These are phyloP conservation scores for Remorina albescens DNA, from an alignment of 2,797 vertebrate species.

Conservation along the genomic window DNA sequence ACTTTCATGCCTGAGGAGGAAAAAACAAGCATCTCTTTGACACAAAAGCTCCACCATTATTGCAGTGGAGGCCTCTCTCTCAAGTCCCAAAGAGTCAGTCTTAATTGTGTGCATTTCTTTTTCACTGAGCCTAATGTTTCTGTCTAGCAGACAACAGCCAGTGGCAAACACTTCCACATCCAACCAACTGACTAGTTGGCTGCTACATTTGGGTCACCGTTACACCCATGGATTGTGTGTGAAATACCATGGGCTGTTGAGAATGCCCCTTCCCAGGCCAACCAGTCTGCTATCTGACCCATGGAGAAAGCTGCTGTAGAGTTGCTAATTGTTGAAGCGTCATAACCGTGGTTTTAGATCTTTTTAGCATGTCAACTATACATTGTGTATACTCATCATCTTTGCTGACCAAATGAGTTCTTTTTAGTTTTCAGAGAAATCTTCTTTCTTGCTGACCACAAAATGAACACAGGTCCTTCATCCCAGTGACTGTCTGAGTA, in stretches of 20 bases:
- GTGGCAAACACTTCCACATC: slow-evolving; percentile 41
- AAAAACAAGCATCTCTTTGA: slow-evolving; percentile 80
- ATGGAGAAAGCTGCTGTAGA: slow-evolving; percentile 36
- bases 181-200: slow-evolving; percentile 35
- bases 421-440: background rate
- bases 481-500: background rate
- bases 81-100: slow-evolving; percentile 59
- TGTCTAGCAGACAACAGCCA: slow-evolving; percentile 41
- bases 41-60: slow-evolving; percentile 74
- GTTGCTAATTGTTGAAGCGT: slow-evolving; percentile 61
- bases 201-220: slow-evolving; percentile 65
- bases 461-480: background rate
- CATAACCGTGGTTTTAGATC: slow-evolving; percentile 5
- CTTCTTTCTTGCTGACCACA: background rate
- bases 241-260: slow-evolving; percentile 60
- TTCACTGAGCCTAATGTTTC: slow-evolving; percentile 32
- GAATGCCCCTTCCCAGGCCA: slow-evolving; percentile 42
- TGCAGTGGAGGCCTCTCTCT: slow-evolving; percentile 63
- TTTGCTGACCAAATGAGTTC: background rate
- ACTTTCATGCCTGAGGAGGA: slow-evolving; percentile 78
- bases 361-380: slow-evolving; percentile 7
- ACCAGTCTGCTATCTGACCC: slow-evolving; percentile 35
- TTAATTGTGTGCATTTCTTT: slow-evolving; percentile 51
- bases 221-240: slow-evolving; percentile 54
- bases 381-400: background rate